These are phyloP conservation scores for Drosophila glabriapex DNA, from an alignment of 2,888 invertebrate species.

Conservation along the genomic window DNA sequence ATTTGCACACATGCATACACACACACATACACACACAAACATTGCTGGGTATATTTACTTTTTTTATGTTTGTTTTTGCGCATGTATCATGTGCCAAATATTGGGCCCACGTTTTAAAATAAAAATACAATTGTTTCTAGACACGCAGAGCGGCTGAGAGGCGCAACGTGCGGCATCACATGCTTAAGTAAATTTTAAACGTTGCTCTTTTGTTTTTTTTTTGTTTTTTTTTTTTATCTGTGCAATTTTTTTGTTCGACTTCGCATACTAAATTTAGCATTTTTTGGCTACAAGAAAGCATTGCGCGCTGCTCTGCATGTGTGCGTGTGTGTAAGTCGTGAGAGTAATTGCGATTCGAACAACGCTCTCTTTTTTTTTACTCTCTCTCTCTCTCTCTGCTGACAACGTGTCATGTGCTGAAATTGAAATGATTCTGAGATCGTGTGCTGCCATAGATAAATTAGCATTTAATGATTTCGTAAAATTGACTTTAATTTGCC, in stretches of 20 bases:
- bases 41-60: neutral
- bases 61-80: constrained; percentile 3
- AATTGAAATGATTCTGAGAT: constrained; percentile 18
- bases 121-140: constrained; percentile 25
- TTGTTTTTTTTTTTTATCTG: constrained; percentile 17
- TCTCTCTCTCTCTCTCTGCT: neutral
- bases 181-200: constrained; percentile 66
- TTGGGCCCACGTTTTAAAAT: constrained; percentile 34
- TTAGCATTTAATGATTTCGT: constrained; percentile 64
- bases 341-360: neutral
- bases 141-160: constrained; percentile 19
- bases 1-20: constrained; percentile 17
- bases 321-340: neutral
- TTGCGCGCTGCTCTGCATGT: constrained; percentile 9
- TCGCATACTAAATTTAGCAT: constrained; percentile 64
- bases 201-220: constrained; percentile 36
- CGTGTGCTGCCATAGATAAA: constrained; percentile 58
- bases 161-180: constrained; percentile 60
- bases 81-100: constrained; percentile 49
- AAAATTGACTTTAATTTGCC: constrained; percentile 58
- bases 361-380: neutral
- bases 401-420: constrained; percentile 29
- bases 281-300: constrained; percentile 34
- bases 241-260: constrained; percentile 33
- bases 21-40: constrained; percentile 8